Conservation (phyloP, 2,797 vertebrate genomes). For the Hozukius guyotensis region DNA sequence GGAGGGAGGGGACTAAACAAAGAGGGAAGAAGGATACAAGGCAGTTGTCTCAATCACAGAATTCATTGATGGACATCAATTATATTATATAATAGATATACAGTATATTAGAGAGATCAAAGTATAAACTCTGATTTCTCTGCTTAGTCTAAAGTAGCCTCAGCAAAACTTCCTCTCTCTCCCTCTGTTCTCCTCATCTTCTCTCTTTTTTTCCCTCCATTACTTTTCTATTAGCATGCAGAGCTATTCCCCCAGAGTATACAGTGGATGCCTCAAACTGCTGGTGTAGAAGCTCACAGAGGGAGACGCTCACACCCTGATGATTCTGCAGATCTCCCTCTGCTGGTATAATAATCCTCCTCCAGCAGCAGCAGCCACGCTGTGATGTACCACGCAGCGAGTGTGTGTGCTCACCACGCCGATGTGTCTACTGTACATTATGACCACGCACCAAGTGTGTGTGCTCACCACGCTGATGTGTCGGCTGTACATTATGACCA, state of each 20-base stretch:
- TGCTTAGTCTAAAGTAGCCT: background rate
- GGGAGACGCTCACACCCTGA: background rate
- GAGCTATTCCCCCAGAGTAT: background rate
- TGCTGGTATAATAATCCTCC: slow-evolving; percentile 11
- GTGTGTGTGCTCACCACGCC: background rate
- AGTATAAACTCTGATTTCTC: background rate
- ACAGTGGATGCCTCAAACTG: background rate
- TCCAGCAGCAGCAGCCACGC: background rate
- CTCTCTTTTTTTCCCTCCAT: background rate
- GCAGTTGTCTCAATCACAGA: too few relatives aligned
- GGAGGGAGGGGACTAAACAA: background rate
- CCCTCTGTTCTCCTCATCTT: too few relatives aligned
- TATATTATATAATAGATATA: too few relatives aligned
- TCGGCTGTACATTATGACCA: fast-evolving
- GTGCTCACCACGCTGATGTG: fast-evolving
- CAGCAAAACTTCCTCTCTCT: background rate
- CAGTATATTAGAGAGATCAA: too few relatives aligned
- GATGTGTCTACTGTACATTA: background rate
- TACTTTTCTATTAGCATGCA: too few relatives aligned
- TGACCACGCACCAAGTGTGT: too few relatives aligned
- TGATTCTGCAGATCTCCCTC: slow-evolving; percentile 10
- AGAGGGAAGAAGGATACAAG: background rate
- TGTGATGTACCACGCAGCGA: too few relatives aligned
- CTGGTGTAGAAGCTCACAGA: background rate
- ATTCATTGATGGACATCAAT: too few relatives aligned